Evolutionary conservation across 2,113 vertebrate genomes (phyloP).

Genomic region (Abramis brama): DNA sequence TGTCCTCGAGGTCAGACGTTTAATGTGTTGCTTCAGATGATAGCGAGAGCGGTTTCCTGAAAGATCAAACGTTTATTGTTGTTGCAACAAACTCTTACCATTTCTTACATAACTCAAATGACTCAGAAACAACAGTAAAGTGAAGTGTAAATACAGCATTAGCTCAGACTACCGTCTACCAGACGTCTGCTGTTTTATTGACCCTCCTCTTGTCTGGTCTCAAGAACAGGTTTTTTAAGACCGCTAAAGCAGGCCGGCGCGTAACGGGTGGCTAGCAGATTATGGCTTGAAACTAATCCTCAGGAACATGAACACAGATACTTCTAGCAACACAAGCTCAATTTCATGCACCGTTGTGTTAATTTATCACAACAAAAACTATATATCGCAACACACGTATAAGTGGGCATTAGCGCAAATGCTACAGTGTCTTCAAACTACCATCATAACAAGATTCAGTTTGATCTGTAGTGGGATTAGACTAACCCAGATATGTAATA

Average conservation of each 20-base stretch:
- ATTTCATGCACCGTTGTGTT: too few species aligned
- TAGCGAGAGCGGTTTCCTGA: slow-evolving; percentile 67
- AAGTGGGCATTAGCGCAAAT: too few species aligned
- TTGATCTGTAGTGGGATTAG: too few species aligned
- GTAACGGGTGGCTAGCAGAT: neutral
- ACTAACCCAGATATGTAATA: too few species aligned
- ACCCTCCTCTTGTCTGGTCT: neutral
- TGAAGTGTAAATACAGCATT: slow-evolving; percentile 21
- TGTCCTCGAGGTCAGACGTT: slow-evolving; percentile 71
- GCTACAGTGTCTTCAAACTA: too few species aligned
- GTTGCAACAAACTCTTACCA: slow-evolving; percentile 63
- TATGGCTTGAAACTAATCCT: neutral
- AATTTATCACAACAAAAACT: too few species aligned
- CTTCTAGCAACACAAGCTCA: neutral
- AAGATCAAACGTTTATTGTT: slow-evolving; percentile 67
- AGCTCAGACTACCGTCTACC: neutral
- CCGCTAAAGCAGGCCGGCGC: neutral
- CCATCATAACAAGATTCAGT: too few species aligned
- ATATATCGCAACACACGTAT: too few species aligned
- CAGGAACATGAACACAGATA: neutral
- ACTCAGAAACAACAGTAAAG: slow-evolving; percentile 36
- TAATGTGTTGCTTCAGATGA: slow-evolving; percentile 71
- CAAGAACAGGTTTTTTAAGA: neutral
- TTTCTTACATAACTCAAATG: slow-evolving; percentile 41
- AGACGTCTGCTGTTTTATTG: neutral